These are phyloP conservation scores for Battus philenor DNA, from an alignment of 1,140 invertebrate species.

Conservation along the genomic window DNA sequence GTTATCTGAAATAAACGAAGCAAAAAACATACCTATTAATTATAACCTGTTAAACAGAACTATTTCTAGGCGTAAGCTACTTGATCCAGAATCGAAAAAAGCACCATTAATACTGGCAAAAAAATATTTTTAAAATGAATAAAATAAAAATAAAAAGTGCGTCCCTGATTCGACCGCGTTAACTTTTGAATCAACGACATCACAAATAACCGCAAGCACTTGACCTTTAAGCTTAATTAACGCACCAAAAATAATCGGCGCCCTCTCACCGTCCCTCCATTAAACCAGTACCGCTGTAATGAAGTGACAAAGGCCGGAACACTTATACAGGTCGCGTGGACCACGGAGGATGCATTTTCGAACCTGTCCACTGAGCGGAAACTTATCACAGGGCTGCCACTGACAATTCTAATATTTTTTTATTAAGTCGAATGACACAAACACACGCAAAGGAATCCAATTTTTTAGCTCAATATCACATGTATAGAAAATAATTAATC, in stretches of 20 bases:
- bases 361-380: conserved; percentile 13
- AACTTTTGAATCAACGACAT: neutral
- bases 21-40: no score
- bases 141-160: no score
- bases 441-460: neutral
- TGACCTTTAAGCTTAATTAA: conserved; percentile 54
- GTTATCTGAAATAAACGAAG: no score
- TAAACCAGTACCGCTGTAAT: conserved; percentile 26
- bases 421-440: neutral
- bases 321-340: conserved; percentile 6
- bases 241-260: conserved; percentile 35
- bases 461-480: neutral
- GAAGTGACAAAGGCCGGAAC: conserved; percentile 48
- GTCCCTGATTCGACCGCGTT: neutral
- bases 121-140: no score
- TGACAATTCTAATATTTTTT: neutral
- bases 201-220: conserved; percentile 22
- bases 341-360: conserved; percentile 33
- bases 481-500: no score
- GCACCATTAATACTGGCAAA: no score
- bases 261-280: conserved; percentile 27
- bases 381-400: neutral
- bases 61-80: no score
- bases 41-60: no score
- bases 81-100: no score